Evolutionary conservation across 2,888 invertebrate genomes (phyloP).

Genomic region (Diplazon laetatorius): DNA sequence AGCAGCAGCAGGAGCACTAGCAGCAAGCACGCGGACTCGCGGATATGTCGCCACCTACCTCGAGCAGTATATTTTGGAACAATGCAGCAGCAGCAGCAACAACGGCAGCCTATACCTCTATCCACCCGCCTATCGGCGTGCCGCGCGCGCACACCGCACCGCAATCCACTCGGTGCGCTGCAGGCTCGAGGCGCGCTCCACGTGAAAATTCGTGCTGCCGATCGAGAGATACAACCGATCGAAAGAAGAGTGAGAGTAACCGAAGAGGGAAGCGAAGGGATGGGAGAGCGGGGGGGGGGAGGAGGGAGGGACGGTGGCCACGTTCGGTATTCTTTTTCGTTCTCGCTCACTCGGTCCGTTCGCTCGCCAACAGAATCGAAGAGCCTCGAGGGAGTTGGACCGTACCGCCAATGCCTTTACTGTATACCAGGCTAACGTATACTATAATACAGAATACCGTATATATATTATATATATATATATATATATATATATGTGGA

Average conservation of each 20-base stretch:
- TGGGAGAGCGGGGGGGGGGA: conserved; percentile 9
- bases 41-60: conserved; percentile 72
- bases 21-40: conserved; percentile 62
- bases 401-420: conserved; percentile 6
- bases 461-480: conserved; percentile 5
- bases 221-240: conserved; percentile 66
- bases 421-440: conserved; percentile 13
- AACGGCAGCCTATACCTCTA: conserved; percentile 56
- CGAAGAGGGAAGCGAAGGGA: conserved; percentile 51
- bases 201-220: conserved; percentile 70
- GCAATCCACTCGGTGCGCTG: conserved; percentile 30
- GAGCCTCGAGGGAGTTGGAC: conserved; percentile 56
- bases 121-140: conserved; percentile 67
- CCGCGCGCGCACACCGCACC: conserved; percentile 44
- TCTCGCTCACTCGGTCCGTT: conserved; percentile 43
- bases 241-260: conserved; percentile 36
- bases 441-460: conserved; percentile 28
- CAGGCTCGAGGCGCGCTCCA: conserved; percentile 56
- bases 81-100: conserved; percentile 62
- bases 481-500: conserved; percentile 28
- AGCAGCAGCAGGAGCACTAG: conserved; percentile 23
- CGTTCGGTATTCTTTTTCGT: conserved; percentile 52
- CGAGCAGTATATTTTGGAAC: conserved; percentile 73
- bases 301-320: conserved; percentile 57
- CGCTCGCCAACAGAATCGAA: conserved; percentile 51